These are phyloP conservation scores for Peromyscus eremicus DNA, from an alignment of 2,797 vertebrate species.

Conservation along the genomic window DNA sequence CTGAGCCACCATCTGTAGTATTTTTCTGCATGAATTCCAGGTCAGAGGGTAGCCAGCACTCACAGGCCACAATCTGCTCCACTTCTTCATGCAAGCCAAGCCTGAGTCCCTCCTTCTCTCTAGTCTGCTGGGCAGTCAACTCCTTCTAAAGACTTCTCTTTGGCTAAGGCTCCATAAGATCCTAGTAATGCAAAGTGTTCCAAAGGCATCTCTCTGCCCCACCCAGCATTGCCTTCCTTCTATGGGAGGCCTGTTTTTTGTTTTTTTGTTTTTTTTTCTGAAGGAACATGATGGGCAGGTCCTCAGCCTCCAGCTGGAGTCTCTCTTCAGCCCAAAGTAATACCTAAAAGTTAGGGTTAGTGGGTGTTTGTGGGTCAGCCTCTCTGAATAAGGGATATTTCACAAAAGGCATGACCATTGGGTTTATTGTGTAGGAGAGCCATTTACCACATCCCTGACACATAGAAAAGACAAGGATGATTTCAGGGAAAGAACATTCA, in stretches of 20 bases:
- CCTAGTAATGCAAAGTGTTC: not conserved
- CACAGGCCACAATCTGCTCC: not conserved
- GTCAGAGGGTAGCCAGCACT: not conserved
- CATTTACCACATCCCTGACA: not conserved
- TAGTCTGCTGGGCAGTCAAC: not conserved
- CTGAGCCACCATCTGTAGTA: not conserved
- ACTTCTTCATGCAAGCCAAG: not conserved
- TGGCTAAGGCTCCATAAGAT: not conserved
- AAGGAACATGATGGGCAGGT: not conserved
- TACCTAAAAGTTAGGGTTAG: not conserved
- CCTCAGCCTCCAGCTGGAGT: no score
- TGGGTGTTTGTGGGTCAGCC: no score
- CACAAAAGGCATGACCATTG: not conserved
- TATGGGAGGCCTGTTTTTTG: not conserved
- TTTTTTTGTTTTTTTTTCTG: no score
- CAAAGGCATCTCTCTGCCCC: rapidly evolving
- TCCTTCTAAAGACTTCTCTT: not conserved
- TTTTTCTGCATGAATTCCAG: not conserved
- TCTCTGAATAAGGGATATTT: not conserved
- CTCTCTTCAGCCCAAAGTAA: no score
- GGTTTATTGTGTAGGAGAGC: not conserved
- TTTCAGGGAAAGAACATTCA: not conserved
- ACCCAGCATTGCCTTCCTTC: not conserved
- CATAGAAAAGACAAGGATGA: not conserved
- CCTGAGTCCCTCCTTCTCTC: not conserved